Evolutionary conservation across 2,888 invertebrate species (phyloP), one percentile per base, ranked within the genome.

Genomic region (Sicus ferrugineus): DNA sequence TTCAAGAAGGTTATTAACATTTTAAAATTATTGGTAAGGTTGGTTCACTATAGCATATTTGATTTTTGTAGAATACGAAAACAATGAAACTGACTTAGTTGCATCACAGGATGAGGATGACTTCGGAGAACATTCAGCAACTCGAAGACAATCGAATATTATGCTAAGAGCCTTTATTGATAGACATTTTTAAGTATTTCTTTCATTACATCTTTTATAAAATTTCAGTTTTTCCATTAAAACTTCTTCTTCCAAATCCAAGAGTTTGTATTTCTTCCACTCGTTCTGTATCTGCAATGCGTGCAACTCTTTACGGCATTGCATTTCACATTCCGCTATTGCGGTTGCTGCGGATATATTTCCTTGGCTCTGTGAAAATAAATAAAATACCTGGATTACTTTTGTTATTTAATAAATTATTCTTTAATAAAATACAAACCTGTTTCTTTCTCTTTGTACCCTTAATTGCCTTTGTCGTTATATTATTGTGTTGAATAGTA

Each of bases 61-160:
- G 11, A 11, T 46, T 46, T 46, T 46, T 46, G 46, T 46, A 46
- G 46, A 46, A 46, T 46, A 46, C 46, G 46, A 46, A 46, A 46
- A 46, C 46, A 46, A 46, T 46, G 46, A 46, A 46, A n/a, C 46
- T 46, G 16, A 46, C 6, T 46, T 46, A 46, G 46, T 34, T 34
- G 38, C 38, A 34, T 34, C 38, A 34, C 38, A 34, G 7, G 38
- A 34, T 34, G 38, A 34, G 38, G 38, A 34, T 34, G 5, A 34
- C 38, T 34, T 34, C 38, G 38, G 38, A 34, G 38, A 34, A 34
- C 38, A 34, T 34, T 34, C 38, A 34, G 38, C 38, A n/a, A n/a
- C n/a, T n/a, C n/a, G n/a, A n/a, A n/a, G n/a, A n/a, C n/a, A n/a
- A n/a, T n/a, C n/a, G n/a, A n/a, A n/a, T n/a, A n/a, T n/a, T n/a